Conservation (phyloP, 2,113 vertebrate genomes). For the Poeciliopsis occidentalis region DNA sequence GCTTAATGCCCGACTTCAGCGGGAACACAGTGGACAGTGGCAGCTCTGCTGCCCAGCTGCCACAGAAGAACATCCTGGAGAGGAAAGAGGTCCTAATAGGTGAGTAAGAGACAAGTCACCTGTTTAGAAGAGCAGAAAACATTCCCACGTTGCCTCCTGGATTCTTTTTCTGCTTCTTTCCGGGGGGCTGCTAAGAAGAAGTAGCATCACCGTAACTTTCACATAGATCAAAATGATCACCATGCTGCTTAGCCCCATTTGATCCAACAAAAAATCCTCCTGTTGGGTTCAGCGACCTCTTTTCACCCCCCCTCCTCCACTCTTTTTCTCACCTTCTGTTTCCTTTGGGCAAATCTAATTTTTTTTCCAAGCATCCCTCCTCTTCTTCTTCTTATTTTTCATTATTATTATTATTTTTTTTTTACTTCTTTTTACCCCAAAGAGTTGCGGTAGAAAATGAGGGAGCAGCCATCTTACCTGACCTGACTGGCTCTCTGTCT, state of each 20-base stretch:
- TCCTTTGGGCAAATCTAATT: constrained; percentile 61
- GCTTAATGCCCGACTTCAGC: constrained; percentile 82
- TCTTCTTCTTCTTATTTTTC: no score
- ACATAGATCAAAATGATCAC: constrained; percentile 46
- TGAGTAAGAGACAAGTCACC: constrained; percentile 66
- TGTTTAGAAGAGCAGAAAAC: constrained; percentile 32
- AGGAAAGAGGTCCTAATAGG: constrained; percentile 99
- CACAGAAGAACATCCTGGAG: constrained; percentile 98
- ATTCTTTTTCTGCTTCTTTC: constrained; percentile 33
- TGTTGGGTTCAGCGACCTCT: constrained; percentile 44
- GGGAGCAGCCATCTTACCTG: constrained; percentile 59
- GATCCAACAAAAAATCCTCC: constrained; percentile 60
- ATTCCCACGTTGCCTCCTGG: constrained; percentile 56
- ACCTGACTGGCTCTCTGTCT: constrained; percentile 79
- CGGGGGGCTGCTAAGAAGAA: constrained; percentile 43
- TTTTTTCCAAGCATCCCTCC: constrained; percentile 46
- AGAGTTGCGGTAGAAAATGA: constrained; percentile 59
- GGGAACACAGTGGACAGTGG: constrained; percentile 94
- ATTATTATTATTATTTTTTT: background rate
- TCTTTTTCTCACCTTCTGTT: constrained; percentile 53
- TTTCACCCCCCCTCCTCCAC: constrained; percentile 7
- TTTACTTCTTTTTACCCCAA: constrained; percentile 45
- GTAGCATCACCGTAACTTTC: constrained; percentile 32
- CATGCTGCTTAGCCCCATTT: constrained; percentile 60
- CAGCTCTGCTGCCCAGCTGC: constrained; percentile 93